Percentiles rank a stretch among this genome's conserved stretches.
These are phyloP conservation scores for Agrilus planipennis DNA, from an alignment of 1,140 invertebrate species.

Conservation along the genomic window DNA sequence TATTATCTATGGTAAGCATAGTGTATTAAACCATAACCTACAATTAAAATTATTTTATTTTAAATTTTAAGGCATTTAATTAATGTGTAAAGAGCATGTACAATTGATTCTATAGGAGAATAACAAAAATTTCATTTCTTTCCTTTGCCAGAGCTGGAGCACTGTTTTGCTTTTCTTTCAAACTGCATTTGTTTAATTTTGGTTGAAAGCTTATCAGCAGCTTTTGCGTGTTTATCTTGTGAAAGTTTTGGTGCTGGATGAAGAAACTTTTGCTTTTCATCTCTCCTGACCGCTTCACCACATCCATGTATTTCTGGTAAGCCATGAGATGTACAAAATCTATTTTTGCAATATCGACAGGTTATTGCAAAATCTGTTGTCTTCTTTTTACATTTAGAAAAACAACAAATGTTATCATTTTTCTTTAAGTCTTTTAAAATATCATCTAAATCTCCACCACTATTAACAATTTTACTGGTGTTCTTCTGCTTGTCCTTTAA, in stretches of 20 bases:
- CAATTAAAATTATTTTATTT: too few relatives aligned
- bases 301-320: conserved; percentile 34
- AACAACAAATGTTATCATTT: conserved; percentile 29
- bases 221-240: conserved; percentile 28
- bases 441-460: conserved; percentile 26
- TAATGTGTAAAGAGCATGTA: too few relatives aligned
- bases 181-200: conserved; percentile 32
- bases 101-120: too few relatives aligned
- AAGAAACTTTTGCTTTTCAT: conserved; percentile 28
- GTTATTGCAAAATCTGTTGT: conserved; percentile 29
- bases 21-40: too few relatives aligned
- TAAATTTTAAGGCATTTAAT: too few relatives aligned
- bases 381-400: conserved; percentile 30
- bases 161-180: conserved; percentile 30
- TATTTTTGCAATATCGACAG: conserved; percentile 29
- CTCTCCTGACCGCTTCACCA: conserved; percentile 30
- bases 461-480: conserved; percentile 24
- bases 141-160: conserved; percentile 19
- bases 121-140: conserved; percentile 19
- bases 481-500: conserved; percentile 19
- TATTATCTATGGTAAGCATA: too few relatives aligned
- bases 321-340: conserved; percentile 31
- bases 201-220: conserved; percentile 27
- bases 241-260: conserved; percentile 27
- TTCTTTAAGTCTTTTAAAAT: conserved; percentile 28